Evolutionary conservation across 1,140 invertebrate genomes (phyloP).

Genomic region (Drosophila kepulauana): DNA sequence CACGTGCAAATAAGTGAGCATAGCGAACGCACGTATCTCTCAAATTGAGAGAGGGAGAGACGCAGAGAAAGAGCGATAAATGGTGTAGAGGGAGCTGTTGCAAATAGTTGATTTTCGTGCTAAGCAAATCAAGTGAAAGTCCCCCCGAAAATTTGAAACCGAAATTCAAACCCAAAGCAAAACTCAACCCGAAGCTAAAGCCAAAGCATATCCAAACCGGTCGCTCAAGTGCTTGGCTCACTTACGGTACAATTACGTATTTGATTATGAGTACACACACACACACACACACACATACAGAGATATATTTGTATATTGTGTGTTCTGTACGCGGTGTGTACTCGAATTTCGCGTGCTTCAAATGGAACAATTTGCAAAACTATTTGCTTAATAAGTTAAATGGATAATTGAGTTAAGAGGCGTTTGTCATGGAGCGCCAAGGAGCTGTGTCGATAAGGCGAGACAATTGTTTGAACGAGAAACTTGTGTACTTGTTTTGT

Average conservation of each 20-base stretch:
- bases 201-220: conserved; percentile 31
- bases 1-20: conserved; percentile 35
- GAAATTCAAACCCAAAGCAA: neutral
- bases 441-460: conserved; percentile 34
- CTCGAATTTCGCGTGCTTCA: conserved; percentile 65
- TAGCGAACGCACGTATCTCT: conserved; percentile 12
- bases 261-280: conserved; percentile 52
- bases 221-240: conserved; percentile 28
- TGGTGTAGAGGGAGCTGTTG: neutral
- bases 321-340: conserved; percentile 6
- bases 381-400: conserved; percentile 80
- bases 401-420: conserved; percentile 81
- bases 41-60: neutral
- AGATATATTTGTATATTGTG: conserved; percentile 4
- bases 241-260: conserved; percentile 58
- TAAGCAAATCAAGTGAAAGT: conserved; percentile 52
- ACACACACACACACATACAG: no score
- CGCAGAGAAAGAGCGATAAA: neutral
- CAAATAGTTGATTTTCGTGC: conserved; percentile 44
- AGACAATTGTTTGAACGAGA: conserved; percentile 27
- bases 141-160: conserved; percentile 9
- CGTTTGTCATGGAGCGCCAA: conserved; percentile 44
- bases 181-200: neutral
- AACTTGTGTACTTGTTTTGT: conserved; percentile 4
- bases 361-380: conserved; percentile 67